These are phyloP conservation scores for Tenthredo mesomela DNA, from an alignment of 2,888 invertebrate genomes.

Conservation along the genomic window DNA sequence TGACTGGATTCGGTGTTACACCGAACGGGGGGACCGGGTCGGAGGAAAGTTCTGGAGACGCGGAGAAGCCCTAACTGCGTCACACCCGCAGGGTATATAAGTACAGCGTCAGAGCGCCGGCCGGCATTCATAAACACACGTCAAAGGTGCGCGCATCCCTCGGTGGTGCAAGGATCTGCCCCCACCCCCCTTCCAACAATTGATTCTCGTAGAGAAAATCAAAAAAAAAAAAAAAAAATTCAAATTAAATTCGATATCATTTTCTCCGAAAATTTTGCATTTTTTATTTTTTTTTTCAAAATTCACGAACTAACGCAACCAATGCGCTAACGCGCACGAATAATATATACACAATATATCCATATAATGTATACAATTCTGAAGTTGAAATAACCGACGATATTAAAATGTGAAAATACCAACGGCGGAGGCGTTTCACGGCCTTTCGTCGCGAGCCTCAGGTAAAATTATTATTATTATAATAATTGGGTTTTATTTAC, in stretches of 20 bases:
- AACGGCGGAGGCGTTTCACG: conserved; percentile 1
- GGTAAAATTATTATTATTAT: background rate
- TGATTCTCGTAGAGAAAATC: background rate
- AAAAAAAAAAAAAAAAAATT: background rate
- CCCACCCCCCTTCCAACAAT: background rate
- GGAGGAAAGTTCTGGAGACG: conserved; percentile 12
- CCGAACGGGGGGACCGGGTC: background rate
- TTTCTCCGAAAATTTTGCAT: too few species aligned
- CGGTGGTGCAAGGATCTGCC: conserved; percentile 26
- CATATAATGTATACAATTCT: background rate
- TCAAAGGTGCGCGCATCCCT: conserved; percentile 55
- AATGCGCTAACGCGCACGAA: background rate
- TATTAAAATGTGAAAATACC: conserved; percentile 31
- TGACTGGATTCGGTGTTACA: conserved; percentile 1
- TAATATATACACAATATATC: background rate
- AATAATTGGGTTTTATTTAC: too few species aligned
- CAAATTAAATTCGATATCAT: too few species aligned
- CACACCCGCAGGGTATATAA: conserved; percentile 71
- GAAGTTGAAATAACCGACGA: background rate
- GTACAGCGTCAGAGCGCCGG: conserved; percentile 59
- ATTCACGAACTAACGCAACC: too few species aligned
- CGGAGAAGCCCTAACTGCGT: conserved; percentile 57
- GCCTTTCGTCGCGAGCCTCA: conserved; percentile 40
- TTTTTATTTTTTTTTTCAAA: too few species aligned
- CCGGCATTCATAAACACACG: conserved; percentile 73